phyloP scores from a whole-genome alignment of 2,797 vertebrate genomes.

The Neostethus bicornis region DNA sequence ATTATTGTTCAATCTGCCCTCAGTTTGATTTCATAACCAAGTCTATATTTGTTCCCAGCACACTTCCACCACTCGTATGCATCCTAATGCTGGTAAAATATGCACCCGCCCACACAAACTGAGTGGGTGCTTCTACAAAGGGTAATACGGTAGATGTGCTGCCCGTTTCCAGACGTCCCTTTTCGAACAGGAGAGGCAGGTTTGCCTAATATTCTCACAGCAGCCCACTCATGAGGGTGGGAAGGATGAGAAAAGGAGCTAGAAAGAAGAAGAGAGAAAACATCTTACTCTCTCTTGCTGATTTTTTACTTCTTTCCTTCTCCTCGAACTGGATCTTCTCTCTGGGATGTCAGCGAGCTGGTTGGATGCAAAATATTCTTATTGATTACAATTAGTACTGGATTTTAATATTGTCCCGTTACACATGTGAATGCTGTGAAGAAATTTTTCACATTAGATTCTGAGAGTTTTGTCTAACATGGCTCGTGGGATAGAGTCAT shows the following conservation, averaged over 20 bases:
- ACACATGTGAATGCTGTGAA: conserved; percentile 43
- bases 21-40: conserved; percentile 59
- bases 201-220: conserved; percentile 73
- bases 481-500: conserved; percentile 76
- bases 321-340: conserved; percentile 37
- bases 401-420: neutral
- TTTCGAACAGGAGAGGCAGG: conserved; percentile 67
- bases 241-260: conserved; percentile 49
- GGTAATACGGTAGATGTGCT: conserved; percentile 71
- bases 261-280: conserved; percentile 51
- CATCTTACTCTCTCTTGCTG: conserved; percentile 60
- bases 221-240: conserved; percentile 64
- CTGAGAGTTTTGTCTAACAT: conserved; percentile 50
- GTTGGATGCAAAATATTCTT: conserved; percentile 5
- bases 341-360: conserved; percentile 22
- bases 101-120: conserved; percentile 60
- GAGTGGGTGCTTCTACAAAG: conserved; percentile 74
- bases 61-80: conserved; percentile 55
- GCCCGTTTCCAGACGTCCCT: conserved; percentile 73
- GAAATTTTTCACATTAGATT: conserved; percentile 17
- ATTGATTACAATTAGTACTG: neutral
- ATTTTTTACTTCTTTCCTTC: conserved; percentile 62
- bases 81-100: conserved; percentile 64
- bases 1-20: conserved; percentile 32
- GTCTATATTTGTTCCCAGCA: conserved; percentile 62